A percentile compares a stretch with the other conserved stretches of the same genome.
Conservation (phyloP, 2,888 invertebrate genomes). For the Eretmocerus hayati region DNA sequence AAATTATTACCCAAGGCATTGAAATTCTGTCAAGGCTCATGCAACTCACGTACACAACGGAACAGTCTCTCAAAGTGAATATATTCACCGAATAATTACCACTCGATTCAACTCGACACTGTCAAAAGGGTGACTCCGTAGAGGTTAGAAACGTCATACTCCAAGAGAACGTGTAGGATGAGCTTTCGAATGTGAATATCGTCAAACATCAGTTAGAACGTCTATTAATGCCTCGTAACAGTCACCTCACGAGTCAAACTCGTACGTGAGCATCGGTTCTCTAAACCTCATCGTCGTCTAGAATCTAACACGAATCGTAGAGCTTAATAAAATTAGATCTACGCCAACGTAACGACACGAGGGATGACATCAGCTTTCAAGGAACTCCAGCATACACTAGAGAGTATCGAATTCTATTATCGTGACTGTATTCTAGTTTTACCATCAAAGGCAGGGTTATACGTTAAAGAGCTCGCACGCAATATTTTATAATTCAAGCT, state of each 20-base stretch:
- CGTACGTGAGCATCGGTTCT: background rate
- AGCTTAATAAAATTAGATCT: slow-evolving; percentile 15
- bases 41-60: too few relatives aligned
- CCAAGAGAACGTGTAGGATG: background rate
- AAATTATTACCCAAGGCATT: too few relatives aligned
- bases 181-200: too few relatives aligned
- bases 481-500: slow-evolving; percentile 10
- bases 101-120: too few relatives aligned
- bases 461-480: background rate
- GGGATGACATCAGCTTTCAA: background rate
- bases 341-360: background rate
- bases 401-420: slow-evolving; percentile 6
- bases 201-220: background rate
- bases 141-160: background rate
- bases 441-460: background rate
- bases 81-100: too few relatives aligned
- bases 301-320: slow-evolving; percentile 1
- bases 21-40: too few relatives aligned
- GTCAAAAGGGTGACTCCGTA: too few relatives aligned
- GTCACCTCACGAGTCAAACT: background rate
- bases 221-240: background rate
- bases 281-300: background rate
- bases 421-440: too few relatives aligned
- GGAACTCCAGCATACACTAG: too few relatives aligned
- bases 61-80: too few relatives aligned